Evolutionary conservation across 2,113 vertebrate genomes (phyloP).

Genomic region (Phocoena sinus): DNA sequence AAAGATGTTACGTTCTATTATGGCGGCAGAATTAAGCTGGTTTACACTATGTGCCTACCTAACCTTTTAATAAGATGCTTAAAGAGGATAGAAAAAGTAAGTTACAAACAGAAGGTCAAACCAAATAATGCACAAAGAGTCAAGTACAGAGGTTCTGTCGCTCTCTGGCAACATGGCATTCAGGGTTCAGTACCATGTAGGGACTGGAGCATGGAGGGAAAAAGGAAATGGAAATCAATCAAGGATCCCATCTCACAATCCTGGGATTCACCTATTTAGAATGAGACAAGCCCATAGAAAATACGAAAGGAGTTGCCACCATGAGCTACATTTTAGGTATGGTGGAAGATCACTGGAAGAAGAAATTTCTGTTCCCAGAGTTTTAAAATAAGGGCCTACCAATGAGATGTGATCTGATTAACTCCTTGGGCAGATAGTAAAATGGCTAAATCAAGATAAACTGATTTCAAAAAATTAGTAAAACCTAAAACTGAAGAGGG

Average conservation of each 20-base stretch:
- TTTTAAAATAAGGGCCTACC: background rate
- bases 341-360: background rate
- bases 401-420: background rate
- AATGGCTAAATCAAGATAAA: background rate
- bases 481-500: background rate
- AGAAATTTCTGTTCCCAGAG: background rate
- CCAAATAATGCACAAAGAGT: background rate
- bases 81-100: background rate
- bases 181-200: background rate
- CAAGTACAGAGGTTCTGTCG: background rate
- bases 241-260: background rate
- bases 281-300: background rate
- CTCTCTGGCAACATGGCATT: background rate
- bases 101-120: background rate
- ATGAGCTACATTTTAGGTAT: background rate
- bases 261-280: background rate
- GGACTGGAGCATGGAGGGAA: background rate
- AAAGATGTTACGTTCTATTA: background rate
- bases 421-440: background rate
- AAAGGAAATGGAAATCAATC: background rate
- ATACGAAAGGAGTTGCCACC: background rate
- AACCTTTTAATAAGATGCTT: background rate
- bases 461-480: background rate
- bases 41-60: background rate
- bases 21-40: background rate